Evolutionary conservation across 2,113 vertebrate genomes (phyloP).

Genomic region (Grammomys surdaster): DNA sequence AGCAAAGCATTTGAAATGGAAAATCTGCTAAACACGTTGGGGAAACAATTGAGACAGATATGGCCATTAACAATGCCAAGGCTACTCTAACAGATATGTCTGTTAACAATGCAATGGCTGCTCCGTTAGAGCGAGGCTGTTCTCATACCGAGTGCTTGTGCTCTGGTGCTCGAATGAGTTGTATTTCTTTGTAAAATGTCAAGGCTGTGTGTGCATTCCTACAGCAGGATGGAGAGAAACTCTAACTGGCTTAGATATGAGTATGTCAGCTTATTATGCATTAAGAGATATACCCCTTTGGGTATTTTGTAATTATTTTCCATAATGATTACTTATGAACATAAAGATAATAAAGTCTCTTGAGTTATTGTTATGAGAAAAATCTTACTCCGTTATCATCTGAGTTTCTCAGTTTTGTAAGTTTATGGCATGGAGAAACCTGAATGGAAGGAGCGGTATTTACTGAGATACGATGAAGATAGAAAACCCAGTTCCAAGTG

Average conservation of each 20-base stretch:
- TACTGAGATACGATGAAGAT: not conserved
- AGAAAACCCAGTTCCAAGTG: not conserved
- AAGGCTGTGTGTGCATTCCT: not conserved
- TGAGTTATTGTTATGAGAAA: constrained; percentile 9
- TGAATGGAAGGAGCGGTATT: not conserved
- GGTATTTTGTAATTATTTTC: constrained; percentile 49
- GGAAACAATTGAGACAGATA: not conserved
- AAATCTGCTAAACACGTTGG: not conserved
- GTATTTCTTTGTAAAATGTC: fast-evolving
- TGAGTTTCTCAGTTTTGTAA: constrained; percentile 12
- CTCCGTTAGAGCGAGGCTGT: fast-evolving
- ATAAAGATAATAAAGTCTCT: constrained; percentile 29
- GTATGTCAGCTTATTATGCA: not conserved
- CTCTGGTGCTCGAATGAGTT: fast-evolving
- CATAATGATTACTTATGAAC: constrained; percentile 11
- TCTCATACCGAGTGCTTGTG: fast-evolving
- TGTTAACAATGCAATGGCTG: fast-evolving
- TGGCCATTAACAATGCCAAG: fast-evolving
- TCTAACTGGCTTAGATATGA: not conserved
- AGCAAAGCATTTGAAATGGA: not conserved
- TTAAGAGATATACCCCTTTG: not conserved
- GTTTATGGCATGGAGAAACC: not conserved
- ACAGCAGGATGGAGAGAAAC: fast-evolving
- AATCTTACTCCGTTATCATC: constrained; percentile 3
- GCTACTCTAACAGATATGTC: too few species aligned